A percentile compares a stretch with the other conserved stretches of the same genome.
phyloP scores from a whole-genome alignment of 2,797 vertebrate species.

The Sphaeramia orbicularis region DNA sequence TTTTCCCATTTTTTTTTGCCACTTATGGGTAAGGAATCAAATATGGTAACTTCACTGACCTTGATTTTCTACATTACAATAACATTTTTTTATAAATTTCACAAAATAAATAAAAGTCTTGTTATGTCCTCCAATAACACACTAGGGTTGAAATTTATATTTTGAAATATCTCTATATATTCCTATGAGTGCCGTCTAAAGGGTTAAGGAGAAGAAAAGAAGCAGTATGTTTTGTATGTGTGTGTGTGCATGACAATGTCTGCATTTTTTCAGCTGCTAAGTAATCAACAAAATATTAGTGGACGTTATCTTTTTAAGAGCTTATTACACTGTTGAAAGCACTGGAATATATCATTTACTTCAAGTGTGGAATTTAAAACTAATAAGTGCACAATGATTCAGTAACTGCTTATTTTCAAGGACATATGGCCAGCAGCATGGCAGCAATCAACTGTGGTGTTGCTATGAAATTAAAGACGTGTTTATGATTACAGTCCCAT shows the following conservation, averaged over 20 bases:
- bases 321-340: conserved; percentile 9
- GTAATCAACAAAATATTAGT: conserved; percentile 25
- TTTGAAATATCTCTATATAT: no score
- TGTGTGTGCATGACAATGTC: conserved; percentile 12
- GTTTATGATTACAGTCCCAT: conserved; percentile 73
- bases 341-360: conserved; percentile 18
- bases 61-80: no score
- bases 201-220: no score
- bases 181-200: no score
- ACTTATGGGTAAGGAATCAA: no score
- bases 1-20: no score
- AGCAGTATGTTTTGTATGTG: conserved; percentile 5
- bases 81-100: no score
- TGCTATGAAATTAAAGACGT: conserved; percentile 74
- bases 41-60: no score
- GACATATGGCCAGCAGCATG: conserved; percentile 69
- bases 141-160: no score
- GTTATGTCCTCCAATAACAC: no score
- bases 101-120: no score
- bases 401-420: conserved; percentile 65
- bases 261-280: background rate
- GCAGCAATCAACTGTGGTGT: conserved; percentile 63
- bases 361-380: conserved; percentile 39
- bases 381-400: conserved; percentile 47
- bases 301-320: conserved; percentile 15